Evolutionary conservation across 2,113 vertebrate species (phyloP), one percentile per base, ranked within the genome.

Genomic region (pig (Sus scrofa)): DNA sequence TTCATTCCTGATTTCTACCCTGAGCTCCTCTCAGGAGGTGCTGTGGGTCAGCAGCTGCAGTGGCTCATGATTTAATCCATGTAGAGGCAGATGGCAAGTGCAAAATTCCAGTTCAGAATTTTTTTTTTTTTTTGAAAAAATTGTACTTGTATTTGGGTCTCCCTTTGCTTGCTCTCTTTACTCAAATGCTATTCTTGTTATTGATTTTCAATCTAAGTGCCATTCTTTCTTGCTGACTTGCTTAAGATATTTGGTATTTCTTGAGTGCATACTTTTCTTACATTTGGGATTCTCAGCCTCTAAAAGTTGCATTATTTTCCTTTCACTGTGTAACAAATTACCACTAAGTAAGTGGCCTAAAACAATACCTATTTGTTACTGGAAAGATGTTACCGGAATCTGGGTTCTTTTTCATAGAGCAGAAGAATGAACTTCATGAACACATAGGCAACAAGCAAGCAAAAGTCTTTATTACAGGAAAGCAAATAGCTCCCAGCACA

Each of bases 161-260:
- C 9, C 20, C 39, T 88, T 92, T 91, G 32, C 14, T n/a, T 63
- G 24, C 7, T 83, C 20, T 94, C 75, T 44, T 56, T 82, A 65
- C 37, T 82, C 74, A 94, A 20, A 37, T 54, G 19, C 27, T 83
- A 10, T 84, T 67, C 34, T 39, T 90, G 20, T 87, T 77, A 93
- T n/a, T 84, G 52, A 78, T 92, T 88, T 78, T 78, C 62, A 63
- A 26, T 56, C 44, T 34, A 70, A 24, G 11, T 70, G 26, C 9
- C 62, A 62, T 92, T 84, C 75, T 91, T 90, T 83, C 70, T 92
- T 63, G 62, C 83, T 58, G 77, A 71, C 32, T 52, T 90, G 26
- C 50, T 8, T 32, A 37, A 86, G 50, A 78, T 63, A 65, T 71
- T 88, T 73, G 56, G 20, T 56, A 65, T 73, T 93, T 90, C 37